These are phyloP conservation scores for Dermochelys coriacea DNA, from an alignment of 2,797 vertebrate species.

Conservation along the genomic window DNA sequence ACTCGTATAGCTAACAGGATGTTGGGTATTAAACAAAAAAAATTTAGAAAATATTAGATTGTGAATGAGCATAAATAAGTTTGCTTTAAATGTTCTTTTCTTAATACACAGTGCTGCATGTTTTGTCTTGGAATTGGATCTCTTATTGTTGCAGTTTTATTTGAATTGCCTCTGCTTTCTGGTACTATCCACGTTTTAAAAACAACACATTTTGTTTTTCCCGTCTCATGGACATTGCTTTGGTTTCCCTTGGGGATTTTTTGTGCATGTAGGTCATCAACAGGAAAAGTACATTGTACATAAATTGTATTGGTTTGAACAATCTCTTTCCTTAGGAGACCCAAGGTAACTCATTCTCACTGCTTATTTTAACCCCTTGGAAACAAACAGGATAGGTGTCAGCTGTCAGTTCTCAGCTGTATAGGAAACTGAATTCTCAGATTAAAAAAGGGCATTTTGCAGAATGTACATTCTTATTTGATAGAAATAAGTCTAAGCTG, in stretches of 20 bases:
- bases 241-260: neutral
- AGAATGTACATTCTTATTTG: neutral
- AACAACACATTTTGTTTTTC: neutral
- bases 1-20: neutral
- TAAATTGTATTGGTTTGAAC: neutral
- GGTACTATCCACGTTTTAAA: neutral
- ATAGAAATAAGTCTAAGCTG: neutral
- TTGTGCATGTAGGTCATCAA: neutral
- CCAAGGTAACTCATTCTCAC: neutral
- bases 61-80: neutral
- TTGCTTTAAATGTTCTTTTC: neutral
- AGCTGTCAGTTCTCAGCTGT: neutral
- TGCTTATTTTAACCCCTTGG: neutral
- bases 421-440: neutral
- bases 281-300: neutral
- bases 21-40: neutral
- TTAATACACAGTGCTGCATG: rapidly evolving
- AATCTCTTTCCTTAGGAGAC: neutral
- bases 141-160: neutral
- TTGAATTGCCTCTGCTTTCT: neutral
- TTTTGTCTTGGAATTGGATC: neutral
- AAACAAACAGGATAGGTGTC: neutral
- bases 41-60: neutral
- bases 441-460: neutral
- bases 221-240: neutral